Percentiles rank a stretch among this genome's conserved stretches.
Conservation (phyloP, 1,140 invertebrate genomes). For the Conus betulinus region DNA sequence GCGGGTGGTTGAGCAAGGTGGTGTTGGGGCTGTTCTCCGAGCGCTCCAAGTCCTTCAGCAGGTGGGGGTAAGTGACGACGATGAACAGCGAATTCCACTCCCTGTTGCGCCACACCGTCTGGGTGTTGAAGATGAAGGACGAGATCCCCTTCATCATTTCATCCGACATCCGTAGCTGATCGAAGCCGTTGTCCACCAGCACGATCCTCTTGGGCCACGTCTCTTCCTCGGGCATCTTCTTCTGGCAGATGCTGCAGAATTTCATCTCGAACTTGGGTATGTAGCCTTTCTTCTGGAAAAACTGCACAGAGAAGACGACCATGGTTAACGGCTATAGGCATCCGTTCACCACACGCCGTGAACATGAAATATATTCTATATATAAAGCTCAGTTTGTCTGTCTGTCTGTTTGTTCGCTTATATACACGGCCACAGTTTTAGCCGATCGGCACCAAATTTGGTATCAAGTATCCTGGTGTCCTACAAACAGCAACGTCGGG, state of each 20-base stretch:
- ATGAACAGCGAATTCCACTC: constrained; percentile 3
- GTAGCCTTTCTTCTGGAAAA: constrained; percentile 14
- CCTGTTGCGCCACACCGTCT: background rate
- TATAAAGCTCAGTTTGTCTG: too few species aligned
- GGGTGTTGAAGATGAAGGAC: background rate
- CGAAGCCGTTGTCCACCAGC: background rate
- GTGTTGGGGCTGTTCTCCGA: background rate
- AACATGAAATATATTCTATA: too few species aligned
- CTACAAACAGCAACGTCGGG: too few species aligned
- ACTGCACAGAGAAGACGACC: background rate
- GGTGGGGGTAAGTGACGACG: background rate
- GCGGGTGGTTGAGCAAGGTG: background rate
- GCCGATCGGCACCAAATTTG: too few species aligned
- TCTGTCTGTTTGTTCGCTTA: too few species aligned
- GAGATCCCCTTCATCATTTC: background rate
- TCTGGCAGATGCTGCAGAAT: background rate
- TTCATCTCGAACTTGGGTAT: background rate
- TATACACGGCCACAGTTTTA: too few species aligned
- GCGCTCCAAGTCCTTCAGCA: background rate
- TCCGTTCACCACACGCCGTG: too few species aligned
- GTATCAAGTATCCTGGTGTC: too few species aligned
- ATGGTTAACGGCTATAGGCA: too few species aligned
- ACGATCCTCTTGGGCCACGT: background rate
- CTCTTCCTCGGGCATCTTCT: background rate
- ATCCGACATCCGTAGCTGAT: background rate